Evolutionary conservation across 1,140 invertebrate genomes (phyloP), one percentile per base, ranked within the genome.

Genomic region (Idris sp.): DNA sequence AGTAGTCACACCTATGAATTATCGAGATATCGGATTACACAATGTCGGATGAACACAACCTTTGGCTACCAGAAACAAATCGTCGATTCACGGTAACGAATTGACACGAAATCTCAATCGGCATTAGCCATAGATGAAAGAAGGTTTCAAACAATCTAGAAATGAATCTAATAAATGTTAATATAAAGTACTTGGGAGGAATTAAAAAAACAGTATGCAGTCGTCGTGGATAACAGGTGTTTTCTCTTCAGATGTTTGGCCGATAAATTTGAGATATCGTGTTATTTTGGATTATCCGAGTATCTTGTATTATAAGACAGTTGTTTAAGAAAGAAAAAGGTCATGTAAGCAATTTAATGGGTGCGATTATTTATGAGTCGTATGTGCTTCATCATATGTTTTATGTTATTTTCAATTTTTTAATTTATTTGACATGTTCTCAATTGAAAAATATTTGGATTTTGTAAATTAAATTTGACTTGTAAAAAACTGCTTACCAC

Each of bases 1-100:
- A 69, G 74, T 77, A 77, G 74, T 77, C 74, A 77, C 74, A 77
- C 74, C 74, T 77, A 72, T 72, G 68, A 77, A 77, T 77, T 77
- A 77, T 77, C 74, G 74, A 69, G 68, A 77, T 77, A 73, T 77
- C 58, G 68, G 62, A 77, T 77, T 77, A 69, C 74, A 77, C 74
- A 77, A 77, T 77, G 64, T 68, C 51, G 68, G 58, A 56, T 68
- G 74, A 74, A 68, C 62, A 76, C 54, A 72, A 67, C 46, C 49
- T 61, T 44, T 49, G 62, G 41, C 74, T 76, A 76, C 74, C 67
- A 76, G 65, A 67, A 74, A 74, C 72, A 62, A 68, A 74, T 74
- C 71, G 61, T 28, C 35, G 48, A 61, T 74, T 36, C 61, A 53
- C 19, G 28, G 41, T 58, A 58, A 73, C 43, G 53, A 73, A 64